phyloP scores from a whole-genome alignment of 2,797 vertebrate species.

The Poeciliopsis presidionis region DNA sequence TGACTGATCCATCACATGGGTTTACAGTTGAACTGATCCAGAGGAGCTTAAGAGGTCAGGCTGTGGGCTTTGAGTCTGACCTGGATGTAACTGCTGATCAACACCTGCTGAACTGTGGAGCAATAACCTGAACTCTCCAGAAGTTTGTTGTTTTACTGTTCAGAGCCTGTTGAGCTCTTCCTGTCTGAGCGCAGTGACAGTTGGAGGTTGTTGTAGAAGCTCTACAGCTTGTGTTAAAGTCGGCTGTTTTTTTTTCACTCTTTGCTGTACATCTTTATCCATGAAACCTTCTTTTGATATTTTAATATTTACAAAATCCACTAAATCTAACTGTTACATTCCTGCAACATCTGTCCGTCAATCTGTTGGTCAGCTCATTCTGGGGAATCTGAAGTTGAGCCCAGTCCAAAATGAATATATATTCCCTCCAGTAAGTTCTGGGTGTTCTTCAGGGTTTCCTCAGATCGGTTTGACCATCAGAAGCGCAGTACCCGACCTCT shows the following conservation, averaged over 20 bases:
- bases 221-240: background rate
- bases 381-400: background rate
- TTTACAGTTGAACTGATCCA: background rate
- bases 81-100: background rate
- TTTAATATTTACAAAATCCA: background rate
- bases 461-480: no score
- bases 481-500: background rate
- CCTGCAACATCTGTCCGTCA: background rate
- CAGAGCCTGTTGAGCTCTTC: background rate
- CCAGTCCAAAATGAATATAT: background rate
- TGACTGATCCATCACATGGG: background rate
- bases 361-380: background rate
- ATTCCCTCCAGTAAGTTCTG: background rate
- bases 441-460: background rate
- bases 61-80: background rate
- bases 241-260: background rate
- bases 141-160: slow-evolving; percentile 1
- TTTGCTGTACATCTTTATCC: background rate
- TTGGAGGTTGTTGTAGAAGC: background rate
- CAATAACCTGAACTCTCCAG: slow-evolving; percentile 3
- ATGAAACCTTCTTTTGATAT: background rate
- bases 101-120: background rate
- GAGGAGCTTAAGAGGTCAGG: background rate
- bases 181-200: background rate
- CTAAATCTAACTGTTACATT: background rate